A percentile compares a stretch with the other conserved stretches of the same genome.
Conservation (phyloP, 37 sponge, comb jelly and placozoan genomes). For the Hexactinellida sp. region DNA sequence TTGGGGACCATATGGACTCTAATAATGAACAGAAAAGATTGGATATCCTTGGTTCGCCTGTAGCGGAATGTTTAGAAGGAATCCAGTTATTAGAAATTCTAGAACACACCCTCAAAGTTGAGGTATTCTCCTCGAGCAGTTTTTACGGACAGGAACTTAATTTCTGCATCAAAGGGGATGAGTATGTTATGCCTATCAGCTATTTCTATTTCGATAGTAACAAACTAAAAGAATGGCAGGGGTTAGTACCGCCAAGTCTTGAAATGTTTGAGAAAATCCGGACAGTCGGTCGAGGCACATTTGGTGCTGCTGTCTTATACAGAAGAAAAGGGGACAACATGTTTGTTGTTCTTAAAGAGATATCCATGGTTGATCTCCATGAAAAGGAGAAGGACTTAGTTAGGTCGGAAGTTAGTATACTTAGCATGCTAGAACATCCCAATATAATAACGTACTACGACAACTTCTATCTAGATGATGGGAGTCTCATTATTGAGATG, state of each 20-base stretch:
- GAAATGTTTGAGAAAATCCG: slow-evolving; percentile 63
- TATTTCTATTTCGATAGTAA: slow-evolving; percentile 52
- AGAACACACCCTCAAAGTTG: background rate
- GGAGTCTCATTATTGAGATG: slow-evolving; percentile 97
- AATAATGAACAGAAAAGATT: background rate
- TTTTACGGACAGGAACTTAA: background rate
- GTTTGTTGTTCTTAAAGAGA: slow-evolving; percentile 86
- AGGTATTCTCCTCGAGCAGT: background rate
- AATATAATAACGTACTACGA: slow-evolving; percentile 94
- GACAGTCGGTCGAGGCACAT: slow-evolving; percentile 74
- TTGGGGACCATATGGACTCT: slow-evolving; percentile 2
- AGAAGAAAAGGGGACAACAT: slow-evolving; percentile 82
- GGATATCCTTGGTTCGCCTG: background rate
- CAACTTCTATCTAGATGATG: slow-evolving; percentile 85
- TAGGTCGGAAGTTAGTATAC: slow-evolving; percentile 67
- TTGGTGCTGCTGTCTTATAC: slow-evolving; percentile 91
- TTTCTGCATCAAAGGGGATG: background rate
- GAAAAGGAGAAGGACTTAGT: slow-evolving; percentile 53
- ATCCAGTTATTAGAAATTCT: background rate
- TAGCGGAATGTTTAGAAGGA: slow-evolving; percentile 1
- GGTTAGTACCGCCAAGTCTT: slow-evolving; percentile 21
- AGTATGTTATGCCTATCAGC: background rate
- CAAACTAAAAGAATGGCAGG: slow-evolving; percentile 55
- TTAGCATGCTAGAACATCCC: slow-evolving; percentile 81
- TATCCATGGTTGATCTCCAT: slow-evolving; percentile 69